A percentile compares a stretch with the other conserved stretches of the same genome.
Evolutionary conservation across 2,113 vertebrate species (phyloP).

Genomic region (Semnornis frantzii): DNA sequence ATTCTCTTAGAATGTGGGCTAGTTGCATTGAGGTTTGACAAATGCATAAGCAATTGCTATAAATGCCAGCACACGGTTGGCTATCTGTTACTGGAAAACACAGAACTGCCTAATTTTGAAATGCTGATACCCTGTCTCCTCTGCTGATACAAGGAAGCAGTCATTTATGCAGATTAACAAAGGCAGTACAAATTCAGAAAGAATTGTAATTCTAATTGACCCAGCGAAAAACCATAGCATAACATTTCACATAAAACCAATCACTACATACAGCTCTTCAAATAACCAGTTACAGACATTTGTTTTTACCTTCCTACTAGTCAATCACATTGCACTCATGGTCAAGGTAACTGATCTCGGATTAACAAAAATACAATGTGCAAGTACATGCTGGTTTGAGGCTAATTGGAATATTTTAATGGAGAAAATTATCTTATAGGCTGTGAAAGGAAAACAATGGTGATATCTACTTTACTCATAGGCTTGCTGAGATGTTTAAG

Average conservation of each 20-base stretch:
- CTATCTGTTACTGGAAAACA: not conserved
- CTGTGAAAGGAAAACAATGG: too few species aligned
- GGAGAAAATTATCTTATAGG: too few species aligned
- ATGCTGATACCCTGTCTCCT: not conserved
- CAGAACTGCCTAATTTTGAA: not conserved
- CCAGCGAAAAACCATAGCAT: not conserved
- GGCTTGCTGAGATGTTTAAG: too few species aligned
- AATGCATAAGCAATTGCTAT: not conserved
- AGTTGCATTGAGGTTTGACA: not conserved
- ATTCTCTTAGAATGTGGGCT: not conserved
- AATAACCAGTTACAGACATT: not conserved
- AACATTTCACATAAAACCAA: not conserved
- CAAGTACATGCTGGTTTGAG: too few species aligned
- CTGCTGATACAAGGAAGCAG: not conserved
- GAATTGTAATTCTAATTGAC: not conserved
- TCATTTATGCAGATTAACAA: not conserved
- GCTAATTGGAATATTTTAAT: too few species aligned
- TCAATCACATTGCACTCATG: not conserved
- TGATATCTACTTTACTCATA: too few species aligned
- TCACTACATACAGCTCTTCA: not conserved
- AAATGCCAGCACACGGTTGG: not conserved
- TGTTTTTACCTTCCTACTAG: not conserved
- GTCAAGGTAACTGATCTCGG: not conserved
- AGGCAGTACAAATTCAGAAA: not conserved
- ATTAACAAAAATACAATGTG: not conserved